These are phyloP conservation scores for Leptopilina syphax DNA, from an alignment of 2,888 invertebrate genomes.

Conservation along the genomic window DNA sequence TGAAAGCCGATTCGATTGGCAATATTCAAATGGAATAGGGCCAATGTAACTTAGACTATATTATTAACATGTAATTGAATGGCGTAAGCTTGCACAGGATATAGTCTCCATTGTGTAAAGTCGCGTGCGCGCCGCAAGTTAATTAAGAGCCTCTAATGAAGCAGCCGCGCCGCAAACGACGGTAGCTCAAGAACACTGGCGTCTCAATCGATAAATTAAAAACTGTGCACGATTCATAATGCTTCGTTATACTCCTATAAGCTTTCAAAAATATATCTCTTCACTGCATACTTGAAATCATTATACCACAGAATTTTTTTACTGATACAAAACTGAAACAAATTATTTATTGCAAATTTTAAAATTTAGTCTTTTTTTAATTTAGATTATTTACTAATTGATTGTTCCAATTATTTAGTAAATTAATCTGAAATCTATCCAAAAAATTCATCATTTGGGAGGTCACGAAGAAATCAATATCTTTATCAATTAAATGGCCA, in stretches of 20 bases:
- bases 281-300: background rate
- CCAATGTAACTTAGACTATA: conserved; percentile 70
- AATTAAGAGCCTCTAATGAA: conserved; percentile 77
- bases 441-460: no score
- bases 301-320: background rate
- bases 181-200: conserved; percentile 68
- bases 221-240: conserved; percentile 66
- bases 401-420: no score
- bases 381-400: no score
- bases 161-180: conserved; percentile 74
- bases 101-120: conserved; percentile 62
- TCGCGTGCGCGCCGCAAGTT: conserved; percentile 75
- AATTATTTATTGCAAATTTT: background rate
- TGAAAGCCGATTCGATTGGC: conserved; percentile 11
- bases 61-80: conserved; percentile 76
- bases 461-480: no score
- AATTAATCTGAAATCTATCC: no score
- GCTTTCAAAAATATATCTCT: conserved; percentile 42
- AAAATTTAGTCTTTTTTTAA: no score
- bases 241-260: conserved; percentile 43
- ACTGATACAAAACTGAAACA: background rate
- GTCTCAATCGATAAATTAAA: conserved; percentile 75
- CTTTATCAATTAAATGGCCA: no score
- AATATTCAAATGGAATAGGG: conserved; percentile 58
- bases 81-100: conserved; percentile 63